phyloP scores from a whole-genome alignment of 2,113 vertebrate genomes.

The Lepisosteus osseus region DNA sequence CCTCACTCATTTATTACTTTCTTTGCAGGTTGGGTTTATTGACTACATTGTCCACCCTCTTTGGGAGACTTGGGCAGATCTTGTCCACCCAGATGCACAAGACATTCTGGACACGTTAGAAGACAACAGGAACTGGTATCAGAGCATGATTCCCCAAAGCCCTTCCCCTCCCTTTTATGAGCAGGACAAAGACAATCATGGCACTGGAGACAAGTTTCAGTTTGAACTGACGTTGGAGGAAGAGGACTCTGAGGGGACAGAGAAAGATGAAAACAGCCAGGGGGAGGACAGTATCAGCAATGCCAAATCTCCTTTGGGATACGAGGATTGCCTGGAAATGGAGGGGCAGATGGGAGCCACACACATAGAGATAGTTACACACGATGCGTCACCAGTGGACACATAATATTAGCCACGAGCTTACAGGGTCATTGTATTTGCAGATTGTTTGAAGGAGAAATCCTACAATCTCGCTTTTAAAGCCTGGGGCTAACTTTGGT shows the following conservation, averaged over 20 bases:
- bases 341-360: slow-evolving; percentile 48
- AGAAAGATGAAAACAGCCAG: slow-evolving; percentile 64
- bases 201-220: slow-evolving; percentile 85
- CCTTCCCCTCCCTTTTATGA: slow-evolving; percentile 90
- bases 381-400: slow-evolving; percentile 82
- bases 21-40: slow-evolving; percentile 86
- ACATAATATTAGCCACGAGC: slow-evolving; percentile 71
- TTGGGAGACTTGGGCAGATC: slow-evolving; percentile 98
- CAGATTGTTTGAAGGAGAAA: slow-evolving; percentile 49
- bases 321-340: slow-evolving; percentile 31
- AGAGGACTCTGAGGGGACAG: slow-evolving; percentile 79
- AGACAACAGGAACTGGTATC: slow-evolving; percentile 98
- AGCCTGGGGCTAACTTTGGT: slow-evolving; percentile 64
- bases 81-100: slow-evolving; percentile 95
- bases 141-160: slow-evolving; percentile 97
- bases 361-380: slow-evolving; percentile 71
- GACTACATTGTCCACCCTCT: slow-evolving; percentile 96
- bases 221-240: slow-evolving; percentile 90
- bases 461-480: slow-evolving; percentile 69
- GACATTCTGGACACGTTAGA: slow-evolving; percentile 96
- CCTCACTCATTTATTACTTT: not conserved
- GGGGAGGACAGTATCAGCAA: slow-evolving; percentile 59
- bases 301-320: slow-evolving; percentile 30
- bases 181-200: slow-evolving; percentile 65
- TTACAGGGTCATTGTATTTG: slow-evolving; percentile 24